phyloP scores from a whole-genome alignment of 2,797 vertebrate species.

The Anguilla obscura region DNA sequence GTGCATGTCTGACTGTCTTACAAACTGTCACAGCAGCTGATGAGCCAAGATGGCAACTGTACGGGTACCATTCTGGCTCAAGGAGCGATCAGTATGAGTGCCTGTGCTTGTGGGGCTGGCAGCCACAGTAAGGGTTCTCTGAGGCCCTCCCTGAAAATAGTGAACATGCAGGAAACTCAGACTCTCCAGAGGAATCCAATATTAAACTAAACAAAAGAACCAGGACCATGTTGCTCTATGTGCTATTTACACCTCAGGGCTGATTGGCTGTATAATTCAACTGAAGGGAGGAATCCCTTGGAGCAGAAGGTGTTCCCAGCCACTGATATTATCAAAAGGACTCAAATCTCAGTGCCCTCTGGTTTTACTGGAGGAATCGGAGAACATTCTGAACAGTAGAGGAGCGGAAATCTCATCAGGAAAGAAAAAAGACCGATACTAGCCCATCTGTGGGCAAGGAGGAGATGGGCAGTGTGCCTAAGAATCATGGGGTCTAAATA shows the following conservation, averaged over 20 bases:
- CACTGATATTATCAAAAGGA: neutral
- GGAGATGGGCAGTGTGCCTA: neutral
- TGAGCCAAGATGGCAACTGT: conserved; percentile 11
- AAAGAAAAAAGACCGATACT: neutral
- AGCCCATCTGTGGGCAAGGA: neutral
- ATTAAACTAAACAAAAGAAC: neutral
- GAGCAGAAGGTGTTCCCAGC: neutral
- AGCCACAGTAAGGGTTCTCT: neutral
- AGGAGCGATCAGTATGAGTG: neutral
- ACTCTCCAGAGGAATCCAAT: neutral
- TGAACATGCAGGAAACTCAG: neutral
- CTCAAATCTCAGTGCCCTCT: neutral
- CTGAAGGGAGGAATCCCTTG: neutral
- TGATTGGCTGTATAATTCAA: neutral
- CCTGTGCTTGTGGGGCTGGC: neutral
- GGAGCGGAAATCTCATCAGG: neutral
- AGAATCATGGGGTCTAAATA: neutral
- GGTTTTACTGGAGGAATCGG: neutral
- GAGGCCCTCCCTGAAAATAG: neutral
- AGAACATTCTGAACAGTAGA: neutral
- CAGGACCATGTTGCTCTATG: neutral
- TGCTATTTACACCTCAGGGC: neutral
- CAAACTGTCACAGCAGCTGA: neutral
- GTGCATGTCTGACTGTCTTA: neutral
- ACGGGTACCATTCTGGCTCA: conserved; percentile 3